A percentile compares a stretch with the other conserved stretches of the same genome.
These are phyloP conservation scores for Melanostoma scalare DNA, from an alignment of 2,888 invertebrate species.

Conservation along the genomic window DNA sequence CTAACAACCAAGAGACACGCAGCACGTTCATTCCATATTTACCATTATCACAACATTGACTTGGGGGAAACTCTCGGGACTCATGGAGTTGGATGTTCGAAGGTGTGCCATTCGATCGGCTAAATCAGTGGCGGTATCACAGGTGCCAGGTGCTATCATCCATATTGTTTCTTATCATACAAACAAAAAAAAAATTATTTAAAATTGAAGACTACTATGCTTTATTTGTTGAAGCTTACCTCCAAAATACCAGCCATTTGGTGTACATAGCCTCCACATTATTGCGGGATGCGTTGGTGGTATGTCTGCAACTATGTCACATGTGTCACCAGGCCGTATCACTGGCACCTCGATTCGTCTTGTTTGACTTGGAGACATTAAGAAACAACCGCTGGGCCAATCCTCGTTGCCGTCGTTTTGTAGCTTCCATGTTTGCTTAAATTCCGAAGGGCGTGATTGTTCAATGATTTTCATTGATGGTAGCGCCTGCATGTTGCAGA, in stretches of 20 bases:
- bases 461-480: slow-evolving; percentile 89
- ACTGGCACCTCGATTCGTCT: slow-evolving; percentile 83
- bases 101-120: slow-evolving; percentile 81
- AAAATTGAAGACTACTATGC: no score
- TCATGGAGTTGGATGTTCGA: slow-evolving; percentile 78
- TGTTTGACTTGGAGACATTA: slow-evolving; percentile 85
- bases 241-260: slow-evolving; percentile 95
- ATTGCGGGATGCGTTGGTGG: slow-evolving; percentile 90
- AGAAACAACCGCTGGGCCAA: slow-evolving; percentile 93
- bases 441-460: slow-evolving; percentile 77
- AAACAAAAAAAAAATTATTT: slow-evolving; percentile 4
- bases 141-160: slow-evolving; percentile 80
- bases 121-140: slow-evolving; percentile 79
- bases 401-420: slow-evolving; percentile 92
- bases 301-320: slow-evolving; percentile 88
- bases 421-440: slow-evolving; percentile 91
- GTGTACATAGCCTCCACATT: slow-evolving; percentile 94
- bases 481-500: slow-evolving; percentile 88
- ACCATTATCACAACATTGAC: slow-evolving; percentile 82
- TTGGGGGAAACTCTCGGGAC: slow-evolving; percentile 80
- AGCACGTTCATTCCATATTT: slow-evolving; percentile 79
- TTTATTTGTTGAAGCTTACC: slow-evolving; percentile 83
- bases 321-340: slow-evolving; percentile 89
- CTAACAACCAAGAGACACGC: slow-evolving; percentile 68
- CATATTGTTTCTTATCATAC: slow-evolving; percentile 83